These are phyloP conservation scores for Bellardia pandia DNA, from an alignment of 2,888 invertebrate genomes.

Conservation along the genomic window DNA sequence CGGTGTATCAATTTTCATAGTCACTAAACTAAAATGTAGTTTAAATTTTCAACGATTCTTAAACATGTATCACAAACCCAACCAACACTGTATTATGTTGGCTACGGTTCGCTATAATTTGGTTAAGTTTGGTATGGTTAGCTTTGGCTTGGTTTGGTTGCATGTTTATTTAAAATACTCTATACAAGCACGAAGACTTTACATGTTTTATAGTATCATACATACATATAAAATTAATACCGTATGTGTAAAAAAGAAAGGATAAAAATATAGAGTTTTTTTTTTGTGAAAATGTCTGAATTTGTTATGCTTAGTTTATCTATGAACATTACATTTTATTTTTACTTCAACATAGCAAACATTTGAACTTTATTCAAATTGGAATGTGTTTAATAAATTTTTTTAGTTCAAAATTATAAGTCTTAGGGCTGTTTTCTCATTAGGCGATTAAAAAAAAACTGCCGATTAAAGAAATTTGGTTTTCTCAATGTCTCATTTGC, in stretches of 20 bases:
- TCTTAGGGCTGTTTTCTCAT: too few species aligned
- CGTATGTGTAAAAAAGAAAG: background rate
- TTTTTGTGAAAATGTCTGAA: background rate
- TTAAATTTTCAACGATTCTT: slow-evolving; percentile 52
- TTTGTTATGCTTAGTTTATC: too few species aligned
- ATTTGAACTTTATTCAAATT: too few species aligned
- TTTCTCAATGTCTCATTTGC: too few species aligned
- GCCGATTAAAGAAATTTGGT: too few species aligned
- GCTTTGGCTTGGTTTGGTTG: slow-evolving; percentile 6
- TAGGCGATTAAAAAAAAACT: too few species aligned
- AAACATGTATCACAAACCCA: slow-evolving; percentile 25
- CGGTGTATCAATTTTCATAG: slow-evolving; percentile 71
- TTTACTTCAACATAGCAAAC: too few species aligned
- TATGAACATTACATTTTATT: too few species aligned
- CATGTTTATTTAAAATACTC: slow-evolving; percentile 39
- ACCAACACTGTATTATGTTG: slow-evolving; percentile 45
- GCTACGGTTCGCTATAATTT: background rate
- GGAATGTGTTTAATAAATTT: too few species aligned
- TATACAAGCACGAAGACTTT: slow-evolving; percentile 17
- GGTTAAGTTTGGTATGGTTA: slow-evolving; percentile 12
- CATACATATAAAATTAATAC: background rate
- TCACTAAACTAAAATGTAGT: slow-evolving; percentile 56
- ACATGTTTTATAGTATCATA: background rate
- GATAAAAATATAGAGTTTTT: background rate
- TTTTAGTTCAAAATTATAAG: too few species aligned